These are phyloP conservation scores for Mola mola DNA, from an alignment of 2,113 vertebrate species.

Conservation along the genomic window DNA sequence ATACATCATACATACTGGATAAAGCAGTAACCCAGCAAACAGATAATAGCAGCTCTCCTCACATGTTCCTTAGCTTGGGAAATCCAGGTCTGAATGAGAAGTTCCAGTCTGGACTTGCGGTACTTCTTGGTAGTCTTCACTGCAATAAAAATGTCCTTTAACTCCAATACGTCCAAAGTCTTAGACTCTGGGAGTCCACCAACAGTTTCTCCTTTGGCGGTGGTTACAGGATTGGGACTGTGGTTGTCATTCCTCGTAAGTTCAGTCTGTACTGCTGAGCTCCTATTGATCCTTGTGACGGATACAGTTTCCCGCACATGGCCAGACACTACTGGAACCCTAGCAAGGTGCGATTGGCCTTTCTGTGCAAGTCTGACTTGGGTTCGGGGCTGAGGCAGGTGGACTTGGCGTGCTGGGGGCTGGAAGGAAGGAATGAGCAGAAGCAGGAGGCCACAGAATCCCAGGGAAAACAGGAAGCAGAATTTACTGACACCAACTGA, in stretches of 20 bases:
- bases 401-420: conserved; percentile 50
- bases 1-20: no score
- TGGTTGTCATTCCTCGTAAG: not conserved
- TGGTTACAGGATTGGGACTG: not conserved
- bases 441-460: conserved; percentile 84
- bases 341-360: not conserved
- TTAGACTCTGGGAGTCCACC: conserved; percentile 5
- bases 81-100: conserved; percentile 95
- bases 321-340: not conserved
- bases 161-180: conserved; percentile 77
- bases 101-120: conserved; percentile 87
- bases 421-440: conserved; percentile 83
- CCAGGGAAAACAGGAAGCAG: conserved; percentile 87
- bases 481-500: conserved; percentile 83
- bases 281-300: not conserved
- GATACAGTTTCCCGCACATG: not conserved
- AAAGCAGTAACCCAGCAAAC: no score
- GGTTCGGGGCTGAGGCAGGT: conserved; percentile 63
- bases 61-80: conserved; percentile 89
- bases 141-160: conserved; percentile 92
- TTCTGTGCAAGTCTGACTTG: conserved; percentile 36
- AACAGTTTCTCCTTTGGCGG: not conserved
- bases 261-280: not conserved
- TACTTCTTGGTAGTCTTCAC: conserved; percentile 96
- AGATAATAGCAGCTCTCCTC: no score